Base-by-base conservation (phyloP, 2,888 invertebrate genomes). In the Synanthedon vespiformis region DNA sequence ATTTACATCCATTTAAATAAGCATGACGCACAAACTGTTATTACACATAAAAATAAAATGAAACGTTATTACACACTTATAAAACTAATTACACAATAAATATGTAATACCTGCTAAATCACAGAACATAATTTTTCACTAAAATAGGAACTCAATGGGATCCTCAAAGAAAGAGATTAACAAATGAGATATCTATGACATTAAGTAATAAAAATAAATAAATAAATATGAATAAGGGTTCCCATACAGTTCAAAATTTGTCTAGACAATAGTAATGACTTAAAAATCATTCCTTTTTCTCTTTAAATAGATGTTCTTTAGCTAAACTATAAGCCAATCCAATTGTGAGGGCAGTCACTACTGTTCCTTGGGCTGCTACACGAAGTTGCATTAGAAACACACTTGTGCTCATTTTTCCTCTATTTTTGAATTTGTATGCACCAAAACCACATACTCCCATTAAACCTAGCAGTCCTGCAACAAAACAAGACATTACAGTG, bases 311-410 rank as follows among this genome's bases (percentile, higher is more conserved):
- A 66, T 80, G 80, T 50, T 92, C 89, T 52, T 86, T 89, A 4
- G 88, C 81, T 88, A 95, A 89, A n/a, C 89, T 88, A 65, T 92
- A 93, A 0, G 87, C 86, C 53, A 95, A 80, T 48, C 95, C 95
- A 51, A 92, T 57, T 1, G 93, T 92, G 52, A 96, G 86, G 4
- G 92, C 91, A 5, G 92, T 92, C 6, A 96, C 93, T 0, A 95
- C 94, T 3, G 94, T 92, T 22, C 95, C 93, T 74, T 96, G 96
- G 0, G 96, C 95, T 0, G 92, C 92, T 6, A 96, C 95, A 79
- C 96, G 89, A 14, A 95, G 88, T 65, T 95, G 95, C 92, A 96
- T 94, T 60, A 91, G 89, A 79, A 92, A 96, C 1, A 95, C 91
- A 60, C 95, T 95, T 2, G 94, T 90, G 63, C 94, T 93, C 92